These are phyloP conservation scores for Cacatua alba DNA, from an alignment of 2,113 vertebrate species.

Conservation along the genomic window DNA sequence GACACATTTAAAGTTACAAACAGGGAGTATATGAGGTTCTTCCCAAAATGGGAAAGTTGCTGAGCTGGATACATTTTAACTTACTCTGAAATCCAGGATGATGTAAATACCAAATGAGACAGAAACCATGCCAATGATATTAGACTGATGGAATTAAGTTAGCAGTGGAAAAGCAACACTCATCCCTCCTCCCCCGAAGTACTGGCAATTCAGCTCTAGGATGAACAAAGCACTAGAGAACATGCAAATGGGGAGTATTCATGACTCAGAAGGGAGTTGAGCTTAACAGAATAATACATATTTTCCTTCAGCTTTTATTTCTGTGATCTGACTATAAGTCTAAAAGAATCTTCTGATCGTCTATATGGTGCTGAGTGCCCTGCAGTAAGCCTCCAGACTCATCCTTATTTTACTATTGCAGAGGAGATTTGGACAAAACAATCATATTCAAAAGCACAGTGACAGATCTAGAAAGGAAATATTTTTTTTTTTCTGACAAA, in stretches of 20 bases:
- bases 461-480: neutral
- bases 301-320: conserved; percentile 20
- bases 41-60: conserved; percentile 24
- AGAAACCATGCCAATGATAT: neutral
- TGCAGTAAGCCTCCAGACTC: neutral
- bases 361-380: neutral
- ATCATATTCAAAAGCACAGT: neutral
- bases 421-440: neutral
- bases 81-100: conserved; percentile 11
- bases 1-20: neutral
- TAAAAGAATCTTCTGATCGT: neutral
- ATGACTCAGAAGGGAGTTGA: neutral
- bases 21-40: neutral
- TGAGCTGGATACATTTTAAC: conserved; percentile 11
- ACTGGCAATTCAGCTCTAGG: neutral
- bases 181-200: neutral
- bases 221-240: neutral
- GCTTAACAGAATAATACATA: neutral
- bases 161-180: conserved; percentile 4
- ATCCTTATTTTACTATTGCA: neutral
- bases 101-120: neutral
- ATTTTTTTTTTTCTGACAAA: neutral
- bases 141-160: neutral
- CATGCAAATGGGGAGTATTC: neutral
- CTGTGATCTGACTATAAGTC: neutral